phyloP scores from a whole-genome alignment of 2,888 invertebrate species.

The Orchesella flavescens region DNA sequence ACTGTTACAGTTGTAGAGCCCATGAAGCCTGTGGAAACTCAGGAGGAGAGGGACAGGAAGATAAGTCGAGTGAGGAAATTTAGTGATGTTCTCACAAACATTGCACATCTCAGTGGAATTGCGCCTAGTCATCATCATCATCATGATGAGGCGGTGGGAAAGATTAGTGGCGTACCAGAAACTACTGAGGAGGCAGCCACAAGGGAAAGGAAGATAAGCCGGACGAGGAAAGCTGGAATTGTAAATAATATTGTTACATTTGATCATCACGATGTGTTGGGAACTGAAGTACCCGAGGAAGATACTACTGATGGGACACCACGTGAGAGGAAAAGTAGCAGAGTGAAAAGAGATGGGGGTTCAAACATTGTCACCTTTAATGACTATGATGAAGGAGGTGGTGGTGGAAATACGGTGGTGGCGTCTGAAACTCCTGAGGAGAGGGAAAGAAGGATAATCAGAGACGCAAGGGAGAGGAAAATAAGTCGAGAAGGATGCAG shows the following conservation, averaged over 20 bases:
- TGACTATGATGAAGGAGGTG: background rate
- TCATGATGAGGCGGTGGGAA: conserved; percentile 34
- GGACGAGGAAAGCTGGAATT: background rate
- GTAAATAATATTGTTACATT: too few species aligned
- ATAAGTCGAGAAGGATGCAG: background rate
- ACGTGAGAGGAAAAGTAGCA: background rate
- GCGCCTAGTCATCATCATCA: conserved; percentile 17
- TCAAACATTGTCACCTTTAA: background rate
- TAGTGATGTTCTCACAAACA: background rate
- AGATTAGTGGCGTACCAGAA: background rate
- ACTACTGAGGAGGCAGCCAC: background rate
- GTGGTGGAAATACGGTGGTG: background rate
- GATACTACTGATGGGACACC: background rate
- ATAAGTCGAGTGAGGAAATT: conserved; percentile 16
- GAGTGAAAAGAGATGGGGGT: background rate
- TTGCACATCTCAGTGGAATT: background rate
- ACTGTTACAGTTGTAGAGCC: conserved; percentile 39
- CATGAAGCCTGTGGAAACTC: background rate
- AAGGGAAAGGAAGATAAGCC: background rate
- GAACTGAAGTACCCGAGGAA: too few species aligned
- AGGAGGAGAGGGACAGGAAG: background rate
- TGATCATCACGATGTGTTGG: too few species aligned
- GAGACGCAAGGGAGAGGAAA: background rate
- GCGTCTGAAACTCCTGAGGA: background rate
- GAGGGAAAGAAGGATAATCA: background rate